Evolutionary conservation across 2,797 vertebrate species (phyloP).

Genomic region (Holocentrus rufus): DNA sequence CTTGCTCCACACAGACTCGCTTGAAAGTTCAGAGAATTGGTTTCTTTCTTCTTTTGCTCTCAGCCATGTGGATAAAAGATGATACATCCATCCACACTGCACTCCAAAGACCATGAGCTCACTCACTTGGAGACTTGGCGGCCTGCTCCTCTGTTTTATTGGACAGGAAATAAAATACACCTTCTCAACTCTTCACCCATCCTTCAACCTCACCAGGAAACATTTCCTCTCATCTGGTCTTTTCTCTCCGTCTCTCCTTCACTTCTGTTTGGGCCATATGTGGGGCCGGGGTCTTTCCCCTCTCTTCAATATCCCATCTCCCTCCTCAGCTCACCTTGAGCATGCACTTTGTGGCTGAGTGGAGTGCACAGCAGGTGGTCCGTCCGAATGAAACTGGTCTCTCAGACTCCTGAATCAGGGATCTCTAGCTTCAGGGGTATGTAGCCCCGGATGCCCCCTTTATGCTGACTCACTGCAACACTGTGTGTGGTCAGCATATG

Average conservation of each 20-base stretch:
- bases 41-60: slow-evolving; percentile 47
- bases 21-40: slow-evolving; percentile 43
- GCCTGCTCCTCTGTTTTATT: slow-evolving; percentile 48
- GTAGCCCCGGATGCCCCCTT: slow-evolving; percentile 6
- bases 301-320: slow-evolving; percentile 3
- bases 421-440: slow-evolving; percentile 11
- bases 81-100: slow-evolving; percentile 49
- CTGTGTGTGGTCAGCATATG: slow-evolving; percentile 72
- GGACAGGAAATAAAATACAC: slow-evolving; percentile 62
- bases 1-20: slow-evolving; percentile 40
- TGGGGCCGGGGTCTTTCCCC: not conserved
- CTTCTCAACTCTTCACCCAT: slow-evolving; percentile 51
- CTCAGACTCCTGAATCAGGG: slow-evolving; percentile 29
- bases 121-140: slow-evolving; percentile 58
- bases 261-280: slow-evolving; percentile 19
- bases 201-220: slow-evolving; percentile 51
- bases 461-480: slow-evolving; percentile 29
- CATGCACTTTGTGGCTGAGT: slow-evolving; percentile 2
- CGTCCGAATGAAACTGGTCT: slow-evolving; percentile 26
- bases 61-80: slow-evolving; percentile 62
- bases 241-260: slow-evolving; percentile 35
- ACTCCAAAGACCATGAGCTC: slow-evolving; percentile 65
- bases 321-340: not conserved
- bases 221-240: slow-evolving; percentile 56
- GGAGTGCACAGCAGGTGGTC: slow-evolving; percentile 14